These are phyloP conservation scores for Chymomyza procnemis DNA, from an alignment of 2,888 invertebrate species.

Conservation along the genomic window DNA sequence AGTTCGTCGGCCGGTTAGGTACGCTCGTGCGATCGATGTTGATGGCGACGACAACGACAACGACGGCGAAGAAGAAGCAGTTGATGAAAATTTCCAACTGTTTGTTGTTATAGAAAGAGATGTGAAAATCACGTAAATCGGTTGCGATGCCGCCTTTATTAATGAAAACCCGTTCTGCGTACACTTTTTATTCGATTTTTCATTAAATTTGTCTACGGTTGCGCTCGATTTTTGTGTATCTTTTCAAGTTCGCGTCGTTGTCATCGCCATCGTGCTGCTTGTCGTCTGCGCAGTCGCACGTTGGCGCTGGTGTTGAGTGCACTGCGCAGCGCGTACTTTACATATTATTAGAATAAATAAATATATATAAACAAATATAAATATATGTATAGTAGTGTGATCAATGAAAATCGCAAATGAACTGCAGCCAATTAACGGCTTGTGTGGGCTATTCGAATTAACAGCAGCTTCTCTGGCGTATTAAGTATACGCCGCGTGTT, in stretches of 20 bases:
- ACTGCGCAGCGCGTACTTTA: conserved; percentile 25
- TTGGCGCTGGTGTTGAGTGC: conserved; percentile 44
- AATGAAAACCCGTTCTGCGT: conserved; percentile 59
- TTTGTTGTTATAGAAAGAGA: conserved; percentile 31
- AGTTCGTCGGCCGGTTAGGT: conserved; percentile 47
- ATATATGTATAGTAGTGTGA: background rate
- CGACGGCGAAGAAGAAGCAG: background rate
- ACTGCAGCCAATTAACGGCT: background rate
- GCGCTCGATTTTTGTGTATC: conserved; percentile 28
- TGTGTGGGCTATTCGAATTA: background rate
- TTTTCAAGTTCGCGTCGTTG: conserved; percentile 10
- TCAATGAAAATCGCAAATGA: background rate
- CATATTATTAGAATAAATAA: conserved; percentile 20
- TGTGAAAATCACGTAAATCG: conserved; percentile 52
- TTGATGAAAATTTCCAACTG: conserved; percentile 14
- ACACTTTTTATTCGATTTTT: conserved; percentile 42
- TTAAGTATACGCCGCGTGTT: conserved; percentile 52
- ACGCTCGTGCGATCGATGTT: conserved; percentile 5
- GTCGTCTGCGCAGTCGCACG: conserved; percentile 56
- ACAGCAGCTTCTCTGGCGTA: conserved; percentile 23
- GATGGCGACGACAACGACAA: background rate
- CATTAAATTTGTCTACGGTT: conserved; percentile 36
- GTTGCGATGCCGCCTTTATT: conserved; percentile 27
- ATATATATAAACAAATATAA: too few species aligned
- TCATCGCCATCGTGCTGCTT: background rate